Evolutionary conservation across 1,140 invertebrate species (phyloP), one percentile per base, ranked within the genome.

Genomic region (Pseudomyrmex flavicornis): DNA sequence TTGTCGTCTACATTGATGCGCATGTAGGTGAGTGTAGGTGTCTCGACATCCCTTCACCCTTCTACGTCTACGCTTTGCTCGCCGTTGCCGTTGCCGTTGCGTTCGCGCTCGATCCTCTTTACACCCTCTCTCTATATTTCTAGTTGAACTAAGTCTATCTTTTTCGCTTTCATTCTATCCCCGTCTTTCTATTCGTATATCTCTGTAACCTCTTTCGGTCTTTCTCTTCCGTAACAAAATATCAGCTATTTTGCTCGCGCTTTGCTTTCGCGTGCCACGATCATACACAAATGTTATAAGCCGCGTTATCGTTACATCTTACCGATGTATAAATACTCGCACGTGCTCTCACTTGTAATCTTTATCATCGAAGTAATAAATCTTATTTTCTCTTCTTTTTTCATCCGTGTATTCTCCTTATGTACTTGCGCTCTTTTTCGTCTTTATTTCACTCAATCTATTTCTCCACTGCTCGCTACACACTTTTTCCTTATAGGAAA

Each of bases 121-220:
- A 77, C 50, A 74, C 82, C 50, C 66, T 84, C 74, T 84, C 74
- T 77, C 74, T 80, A 80, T 70, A 80, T 70, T 59, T 80, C 76
- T 80, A 59, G 65, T 70, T 72, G 52, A 80, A 59, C 52, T 65
- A 44, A 50, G 76, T 82, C 66, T 54, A 70, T 82, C 48, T 65
- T 52, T 83, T 83, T 84, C 70, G 62, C 72, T 63, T 62, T 58
- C 79, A 61, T 44, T 22, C 26, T 73, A 44, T 26, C 56, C 75
- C 52, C 63, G 20, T 83, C 61, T 58, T 17, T 54, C 12, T 62
- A 48, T n/a, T n/a, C 20, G 22, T 44, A 69, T 12, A 50, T 85
- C 68, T 73, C 69, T 46, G 65, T 69, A 79, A 85, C 84, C 63
- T 82, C 77, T 84, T 87, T 59, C 63, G 63, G 63, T 85, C 72